These are phyloP conservation scores for Xestobium rufovillosum DNA, from an alignment of 2,888 invertebrate species.

Conservation along the genomic window DNA sequence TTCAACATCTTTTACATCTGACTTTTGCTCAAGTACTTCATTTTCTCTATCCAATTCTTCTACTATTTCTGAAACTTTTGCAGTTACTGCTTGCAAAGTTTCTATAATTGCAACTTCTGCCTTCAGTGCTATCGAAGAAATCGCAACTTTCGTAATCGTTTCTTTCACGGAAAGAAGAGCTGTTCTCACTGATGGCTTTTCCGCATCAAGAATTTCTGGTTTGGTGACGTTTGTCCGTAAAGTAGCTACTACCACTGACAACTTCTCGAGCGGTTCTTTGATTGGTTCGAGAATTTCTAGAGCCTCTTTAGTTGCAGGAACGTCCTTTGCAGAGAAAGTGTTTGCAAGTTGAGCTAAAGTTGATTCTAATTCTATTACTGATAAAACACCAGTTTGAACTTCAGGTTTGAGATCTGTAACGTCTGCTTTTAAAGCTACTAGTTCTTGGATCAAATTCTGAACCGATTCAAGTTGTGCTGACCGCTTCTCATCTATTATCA, in stretches of 20 bases:
- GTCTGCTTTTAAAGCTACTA: conserved; percentile 3
- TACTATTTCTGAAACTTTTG: conserved; percentile 1
- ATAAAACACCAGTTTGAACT: conserved; percentile 5
- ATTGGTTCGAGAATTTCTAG: conserved; percentile 3
- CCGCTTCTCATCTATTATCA: too few relatives aligned
- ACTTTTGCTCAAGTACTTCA: neutral
- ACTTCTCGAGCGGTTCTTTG: conserved; percentile 10
- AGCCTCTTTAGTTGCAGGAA: neutral
- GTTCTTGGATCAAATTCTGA: conserved; percentile 2
- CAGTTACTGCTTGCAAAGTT: neutral
- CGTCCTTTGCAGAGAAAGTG: neutral
- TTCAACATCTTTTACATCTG: conserved; percentile 8
- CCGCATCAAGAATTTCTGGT: conserved; percentile 1
- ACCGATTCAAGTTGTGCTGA: too few relatives aligned
- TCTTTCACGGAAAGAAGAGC: neutral
- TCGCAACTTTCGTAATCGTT: conserved; percentile 2
- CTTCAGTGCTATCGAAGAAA: too few relatives aligned
- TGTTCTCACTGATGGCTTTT: neutral
- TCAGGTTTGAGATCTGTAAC: neutral
- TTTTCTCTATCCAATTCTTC: neutral
- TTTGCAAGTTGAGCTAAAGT: too few relatives aligned
- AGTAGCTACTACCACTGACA: conserved; percentile 8
- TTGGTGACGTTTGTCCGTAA: neutral
- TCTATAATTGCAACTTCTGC: neutral
- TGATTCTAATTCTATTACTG: neutral